Conservation (phyloP, 2,888 invertebrate species). For the Biston betularia region DNA sequence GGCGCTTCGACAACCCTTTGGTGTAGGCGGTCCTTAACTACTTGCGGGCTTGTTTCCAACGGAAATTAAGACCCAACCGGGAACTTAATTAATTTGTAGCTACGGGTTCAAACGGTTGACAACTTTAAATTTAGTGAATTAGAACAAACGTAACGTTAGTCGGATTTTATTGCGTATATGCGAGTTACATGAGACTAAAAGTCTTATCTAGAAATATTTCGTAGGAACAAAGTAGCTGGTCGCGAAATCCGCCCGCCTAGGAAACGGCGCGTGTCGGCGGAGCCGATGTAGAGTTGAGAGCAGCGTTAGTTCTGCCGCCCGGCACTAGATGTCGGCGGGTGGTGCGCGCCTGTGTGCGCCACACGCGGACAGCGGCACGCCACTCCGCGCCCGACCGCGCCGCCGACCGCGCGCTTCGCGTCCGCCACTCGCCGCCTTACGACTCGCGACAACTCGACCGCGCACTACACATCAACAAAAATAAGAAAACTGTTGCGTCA, state of each 20-base stretch:
- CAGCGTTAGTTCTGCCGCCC: slow-evolving; percentile 68
- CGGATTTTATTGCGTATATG: neutral
- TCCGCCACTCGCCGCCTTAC: slow-evolving; percentile 60
- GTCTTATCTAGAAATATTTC: neutral
- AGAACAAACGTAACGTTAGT: neutral
- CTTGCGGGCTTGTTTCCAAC: slow-evolving; percentile 29
- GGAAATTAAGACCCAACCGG: slow-evolving; percentile 31
- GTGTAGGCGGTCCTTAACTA: slow-evolving; percentile 43
- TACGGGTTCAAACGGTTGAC: neutral
- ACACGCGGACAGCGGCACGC: slow-evolving; percentile 70
- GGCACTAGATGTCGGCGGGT: slow-evolving; percentile 70
- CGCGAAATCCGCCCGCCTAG: slow-evolving; percentile 66
- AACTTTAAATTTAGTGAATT: slow-evolving; percentile 4
- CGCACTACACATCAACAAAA: slow-evolving; percentile 56
- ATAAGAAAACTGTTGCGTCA: slow-evolving; percentile 68
- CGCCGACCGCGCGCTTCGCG: slow-evolving; percentile 79
- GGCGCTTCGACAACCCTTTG: slow-evolving; percentile 72
- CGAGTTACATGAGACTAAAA: neutral
- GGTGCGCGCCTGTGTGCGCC: slow-evolving; percentile 78
- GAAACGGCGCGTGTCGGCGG: slow-evolving; percentile 50
- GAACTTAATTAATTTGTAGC: slow-evolving; percentile 37
- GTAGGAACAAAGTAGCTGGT: slow-evolving; percentile 18
- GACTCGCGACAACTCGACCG: slow-evolving; percentile 73
- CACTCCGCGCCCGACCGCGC: slow-evolving; percentile 85
- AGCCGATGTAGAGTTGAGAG: slow-evolving; percentile 36